Percentiles rank a stretch among this genome's conserved stretches.
phyloP scores from a whole-genome alignment of 2,888 invertebrate species.

The Stenichneumon culpator region DNA sequence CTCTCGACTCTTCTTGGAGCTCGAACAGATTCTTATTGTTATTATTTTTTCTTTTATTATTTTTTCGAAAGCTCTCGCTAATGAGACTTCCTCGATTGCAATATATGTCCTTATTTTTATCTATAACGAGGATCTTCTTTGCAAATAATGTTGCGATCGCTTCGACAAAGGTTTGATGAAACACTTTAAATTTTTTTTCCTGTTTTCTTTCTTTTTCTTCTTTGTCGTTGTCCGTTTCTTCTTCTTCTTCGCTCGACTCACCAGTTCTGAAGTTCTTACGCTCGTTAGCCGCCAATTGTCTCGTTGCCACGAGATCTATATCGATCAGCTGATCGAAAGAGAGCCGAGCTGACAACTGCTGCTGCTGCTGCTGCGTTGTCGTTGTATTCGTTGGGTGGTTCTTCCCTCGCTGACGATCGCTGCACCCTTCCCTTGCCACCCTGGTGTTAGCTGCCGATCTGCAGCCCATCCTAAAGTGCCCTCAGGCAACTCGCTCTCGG shows the following conservation, averaged over 20 bases:
- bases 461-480: slow-evolving; percentile 81
- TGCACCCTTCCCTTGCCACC: slow-evolving; percentile 76
- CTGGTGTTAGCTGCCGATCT: slow-evolving; percentile 78
- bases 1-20: neutral
- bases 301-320: slow-evolving; percentile 61
- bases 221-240: slow-evolving; percentile 61
- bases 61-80: neutral
- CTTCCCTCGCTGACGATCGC: slow-evolving; percentile 70
- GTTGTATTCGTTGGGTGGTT: slow-evolving; percentile 69
- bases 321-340: slow-evolving; percentile 68
- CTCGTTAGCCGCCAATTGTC: slow-evolving; percentile 40
- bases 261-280: slow-evolving; percentile 14
- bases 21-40: neutral
- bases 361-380: slow-evolving; percentile 11
- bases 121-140: neutral
- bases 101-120: neutral
- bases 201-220: neutral
- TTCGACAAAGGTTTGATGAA: slow-evolving; percentile 2
- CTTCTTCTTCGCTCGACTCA: slow-evolving; percentile 53
- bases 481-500: slow-evolving; percentile 59
- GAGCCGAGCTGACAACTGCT: slow-evolving; percentile 68
- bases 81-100: slow-evolving; percentile 7
- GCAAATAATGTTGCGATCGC: neutral
- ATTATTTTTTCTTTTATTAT: neutral
- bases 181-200: neutral